Evolutionary conservation across 2,113 vertebrate genomes (phyloP).

Genomic region (Emberiza fucata): DNA sequence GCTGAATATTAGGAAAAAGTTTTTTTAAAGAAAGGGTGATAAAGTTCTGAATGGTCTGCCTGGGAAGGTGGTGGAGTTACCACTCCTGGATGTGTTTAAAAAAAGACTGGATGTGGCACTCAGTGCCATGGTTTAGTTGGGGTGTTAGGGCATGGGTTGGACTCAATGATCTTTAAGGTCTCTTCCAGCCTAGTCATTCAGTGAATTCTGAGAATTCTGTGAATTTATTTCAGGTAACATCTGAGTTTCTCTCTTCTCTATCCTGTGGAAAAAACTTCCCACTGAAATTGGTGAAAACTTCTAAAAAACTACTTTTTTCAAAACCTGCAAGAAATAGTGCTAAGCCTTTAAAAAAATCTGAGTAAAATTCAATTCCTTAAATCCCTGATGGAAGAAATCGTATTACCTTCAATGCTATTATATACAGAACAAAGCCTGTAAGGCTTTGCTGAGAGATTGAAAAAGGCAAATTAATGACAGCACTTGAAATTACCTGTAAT

Average conservation of each 20-base stretch:
- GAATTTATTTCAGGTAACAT: neutral
- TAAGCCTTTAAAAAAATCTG: neutral
- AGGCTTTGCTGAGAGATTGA: conserved; percentile 45
- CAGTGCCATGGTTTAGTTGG: neutral
- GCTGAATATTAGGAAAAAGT: neutral
- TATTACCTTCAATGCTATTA: conserved; percentile 55
- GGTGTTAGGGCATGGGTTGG: neutral
- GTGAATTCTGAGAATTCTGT: neutral
- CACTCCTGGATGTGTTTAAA: neutral
- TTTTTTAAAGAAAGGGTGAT: neutral
- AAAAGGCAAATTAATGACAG: conserved; percentile 61
- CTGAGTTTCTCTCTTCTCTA: neutral
- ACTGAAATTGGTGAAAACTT: neutral
- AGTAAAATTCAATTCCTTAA: conserved; percentile 52
- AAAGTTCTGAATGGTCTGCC: neutral
- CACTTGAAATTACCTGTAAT: conserved; percentile 63
- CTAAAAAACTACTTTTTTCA: neutral
- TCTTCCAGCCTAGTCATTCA: neutral
- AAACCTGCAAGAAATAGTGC: neutral
- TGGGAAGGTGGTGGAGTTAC: neutral
- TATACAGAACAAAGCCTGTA: conserved; percentile 44
- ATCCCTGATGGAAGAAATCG: conserved; percentile 48
- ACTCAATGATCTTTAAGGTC: neutral
- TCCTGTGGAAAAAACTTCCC: neutral
- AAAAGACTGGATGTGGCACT: neutral